These are phyloP conservation scores for Scartelaos histophorus DNA, from an alignment of 2,113 vertebrate genomes.

Conservation along the genomic window DNA sequence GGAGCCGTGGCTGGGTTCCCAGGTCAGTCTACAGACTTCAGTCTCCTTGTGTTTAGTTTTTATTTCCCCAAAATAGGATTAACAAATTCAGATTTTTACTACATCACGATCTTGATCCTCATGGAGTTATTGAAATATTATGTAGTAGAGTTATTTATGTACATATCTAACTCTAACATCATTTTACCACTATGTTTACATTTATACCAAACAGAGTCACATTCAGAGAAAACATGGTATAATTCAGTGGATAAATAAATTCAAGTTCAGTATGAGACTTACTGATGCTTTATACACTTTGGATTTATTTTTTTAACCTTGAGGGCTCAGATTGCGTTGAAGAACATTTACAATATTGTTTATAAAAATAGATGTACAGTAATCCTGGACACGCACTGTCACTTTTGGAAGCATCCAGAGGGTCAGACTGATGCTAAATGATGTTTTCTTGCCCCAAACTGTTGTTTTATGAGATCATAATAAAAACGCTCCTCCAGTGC, in stretches of 20 bases:
- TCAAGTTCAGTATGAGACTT: background rate
- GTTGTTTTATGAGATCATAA: background rate
- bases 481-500: background rate
- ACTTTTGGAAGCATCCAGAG: background rate
- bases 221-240: background rate
- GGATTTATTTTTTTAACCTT: background rate
- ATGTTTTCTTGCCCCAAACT: background rate
- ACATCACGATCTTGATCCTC: background rate
- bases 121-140: background rate
- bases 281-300: background rate
- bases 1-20: background rate
- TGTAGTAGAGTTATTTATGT: no score
- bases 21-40: background rate
- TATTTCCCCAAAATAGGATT: background rate
- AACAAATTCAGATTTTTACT: background rate
- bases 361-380: background rate
- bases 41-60: background rate
- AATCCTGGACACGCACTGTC: background rate
- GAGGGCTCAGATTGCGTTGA: background rate
- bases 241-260: background rate
- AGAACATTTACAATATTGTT: background rate
- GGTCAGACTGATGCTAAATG: background rate
- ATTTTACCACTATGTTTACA: no score
- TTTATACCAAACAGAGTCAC: no score
- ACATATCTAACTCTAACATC: no score